Conservation (phyloP, 2,888 invertebrate genomes). For the Thera obeliscata region DNA sequence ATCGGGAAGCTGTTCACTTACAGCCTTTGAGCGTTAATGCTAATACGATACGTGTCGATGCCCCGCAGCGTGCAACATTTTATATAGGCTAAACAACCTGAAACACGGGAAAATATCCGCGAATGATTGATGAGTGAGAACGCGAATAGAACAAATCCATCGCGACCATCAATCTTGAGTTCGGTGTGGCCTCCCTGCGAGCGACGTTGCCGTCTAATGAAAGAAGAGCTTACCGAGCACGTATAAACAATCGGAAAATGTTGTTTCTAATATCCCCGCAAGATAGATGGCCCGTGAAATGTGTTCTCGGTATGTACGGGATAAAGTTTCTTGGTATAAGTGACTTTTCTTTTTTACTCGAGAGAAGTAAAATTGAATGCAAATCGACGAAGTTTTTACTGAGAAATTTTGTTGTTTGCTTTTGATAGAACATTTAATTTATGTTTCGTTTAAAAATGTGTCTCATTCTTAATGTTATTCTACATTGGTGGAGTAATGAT, state of each 20-base stretch:
- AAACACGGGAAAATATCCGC: slow-evolving; percentile 83
- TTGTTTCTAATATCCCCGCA: slow-evolving; percentile 76
- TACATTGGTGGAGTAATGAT: not conserved
- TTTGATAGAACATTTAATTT: slow-evolving; percentile 27
- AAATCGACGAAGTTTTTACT: slow-evolving; percentile 38
- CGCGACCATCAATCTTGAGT: slow-evolving; percentile 79
- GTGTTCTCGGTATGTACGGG: slow-evolving; percentile 47
- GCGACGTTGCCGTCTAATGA: slow-evolving; percentile 79
- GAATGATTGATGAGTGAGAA: slow-evolving; percentile 81
- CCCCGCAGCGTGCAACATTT: slow-evolving; percentile 71
- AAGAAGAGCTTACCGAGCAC: slow-evolving; percentile 81
- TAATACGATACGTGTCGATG: slow-evolving; percentile 74
- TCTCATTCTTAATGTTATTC: slow-evolving; percentile 17
- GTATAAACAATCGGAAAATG: slow-evolving; percentile 81
- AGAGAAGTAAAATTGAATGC: slow-evolving; percentile 40
- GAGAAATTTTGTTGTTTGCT: slow-evolving; percentile 33
- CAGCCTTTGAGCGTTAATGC: slow-evolving; percentile 53
- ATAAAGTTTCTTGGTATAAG: slow-evolving; percentile 41
- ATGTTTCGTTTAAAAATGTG: slow-evolving; percentile 19
- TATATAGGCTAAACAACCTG: slow-evolving; percentile 80
- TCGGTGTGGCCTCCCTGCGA: slow-evolving; percentile 64
- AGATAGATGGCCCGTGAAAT: slow-evolving; percentile 74
- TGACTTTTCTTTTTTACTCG: slow-evolving; percentile 41
- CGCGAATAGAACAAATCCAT: slow-evolving; percentile 84
- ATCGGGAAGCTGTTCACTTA: slow-evolving; percentile 34